Evolutionary conservation across 2,797 vertebrate species (phyloP).

Genomic region (Schizothorax lantsangensis): DNA sequence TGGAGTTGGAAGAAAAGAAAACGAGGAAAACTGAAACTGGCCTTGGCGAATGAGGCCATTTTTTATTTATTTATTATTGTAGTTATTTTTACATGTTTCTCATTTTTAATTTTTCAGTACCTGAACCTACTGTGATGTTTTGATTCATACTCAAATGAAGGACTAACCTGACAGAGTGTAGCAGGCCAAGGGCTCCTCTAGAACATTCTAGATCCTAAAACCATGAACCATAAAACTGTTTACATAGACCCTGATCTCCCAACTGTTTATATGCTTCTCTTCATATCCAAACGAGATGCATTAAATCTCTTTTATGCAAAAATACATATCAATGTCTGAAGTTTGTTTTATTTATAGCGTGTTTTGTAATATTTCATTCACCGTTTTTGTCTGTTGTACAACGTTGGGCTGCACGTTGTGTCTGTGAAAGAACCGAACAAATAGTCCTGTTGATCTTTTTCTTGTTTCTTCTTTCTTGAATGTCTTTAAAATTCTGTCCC

Average conservation of each 20-base stretch:
- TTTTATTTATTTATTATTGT: conserved; percentile 43
- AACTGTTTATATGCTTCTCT: conserved; percentile 17
- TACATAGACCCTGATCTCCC: conserved; percentile 28
- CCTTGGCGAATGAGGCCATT: conserved; percentile 20
- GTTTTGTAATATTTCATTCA: conserved; percentile 5
- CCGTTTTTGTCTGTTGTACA: conserved; percentile 4
- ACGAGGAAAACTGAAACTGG: conserved; percentile 37
- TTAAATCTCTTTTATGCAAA: conserved; percentile 20
- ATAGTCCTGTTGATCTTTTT: conserved; percentile 1
- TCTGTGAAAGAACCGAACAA: conserved; percentile 22
- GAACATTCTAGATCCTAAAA: conserved; percentile 29
- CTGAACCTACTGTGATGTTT: conserved; percentile 43
- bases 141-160: conserved; percentile 35
- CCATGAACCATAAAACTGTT: conserved; percentile 34
- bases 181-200: conserved; percentile 41
- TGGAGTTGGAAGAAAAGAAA: conserved; percentile 65
- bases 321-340: conserved; percentile 14
- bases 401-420: not conserved
- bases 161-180: conserved; percentile 28
- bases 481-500: conserved; percentile 14
- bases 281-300: conserved; percentile 31
- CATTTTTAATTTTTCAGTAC: conserved; percentile 25
- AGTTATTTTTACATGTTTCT: conserved; percentile 30
- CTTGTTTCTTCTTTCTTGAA: not conserved
- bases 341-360: conserved; percentile 1